Evolutionary conservation across 2,888 invertebrate species (phyloP).

Genomic region (Hemistola chrysoprasaria): DNA sequence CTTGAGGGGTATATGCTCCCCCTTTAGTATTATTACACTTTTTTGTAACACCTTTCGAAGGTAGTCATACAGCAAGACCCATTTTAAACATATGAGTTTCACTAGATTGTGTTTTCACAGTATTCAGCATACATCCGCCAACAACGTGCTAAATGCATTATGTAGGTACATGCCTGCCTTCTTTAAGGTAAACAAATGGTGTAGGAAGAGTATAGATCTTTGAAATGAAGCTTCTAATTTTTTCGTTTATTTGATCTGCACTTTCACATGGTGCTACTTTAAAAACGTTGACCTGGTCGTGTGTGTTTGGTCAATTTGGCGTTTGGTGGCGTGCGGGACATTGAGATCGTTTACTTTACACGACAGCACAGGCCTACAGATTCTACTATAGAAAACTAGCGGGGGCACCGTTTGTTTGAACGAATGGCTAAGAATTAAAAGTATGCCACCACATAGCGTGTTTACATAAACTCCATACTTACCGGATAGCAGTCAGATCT

Average conservation of each 20-base stretch:
- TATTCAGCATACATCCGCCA: too few relatives aligned
- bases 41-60: not conserved
- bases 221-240: slow-evolving; percentile 57
- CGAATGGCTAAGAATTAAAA: slow-evolving; percentile 54
- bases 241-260: slow-evolving; percentile 66
- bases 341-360: slow-evolving; percentile 28
- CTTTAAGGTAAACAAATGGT: slow-evolving; percentile 30
- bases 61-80: slow-evolving; percentile 9
- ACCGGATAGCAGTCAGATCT: slow-evolving; percentile 39
- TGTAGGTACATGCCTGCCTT: too few relatives aligned
- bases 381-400: slow-evolving; percentile 8
- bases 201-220: slow-evolving; percentile 44
- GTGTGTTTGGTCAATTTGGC: slow-evolving; percentile 65
- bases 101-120: not conserved
- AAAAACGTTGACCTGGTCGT: slow-evolving; percentile 72
- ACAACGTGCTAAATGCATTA: slow-evolving; percentile 19
- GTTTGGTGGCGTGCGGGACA: slow-evolving; percentile 47
- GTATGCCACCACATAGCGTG: slow-evolving; percentile 60
- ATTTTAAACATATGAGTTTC: slow-evolving; percentile 12
- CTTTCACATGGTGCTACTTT: slow-evolving; percentile 77
- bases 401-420: slow-evolving; percentile 50
- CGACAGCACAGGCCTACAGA: slow-evolving; percentile 20
- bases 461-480: slow-evolving; percentile 45
- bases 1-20: too few relatives aligned
- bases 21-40: not conserved